These are phyloP conservation scores for Anhinga anhinga DNA, from an alignment of 2,113 vertebrate genomes.

Conservation along the genomic window DNA sequence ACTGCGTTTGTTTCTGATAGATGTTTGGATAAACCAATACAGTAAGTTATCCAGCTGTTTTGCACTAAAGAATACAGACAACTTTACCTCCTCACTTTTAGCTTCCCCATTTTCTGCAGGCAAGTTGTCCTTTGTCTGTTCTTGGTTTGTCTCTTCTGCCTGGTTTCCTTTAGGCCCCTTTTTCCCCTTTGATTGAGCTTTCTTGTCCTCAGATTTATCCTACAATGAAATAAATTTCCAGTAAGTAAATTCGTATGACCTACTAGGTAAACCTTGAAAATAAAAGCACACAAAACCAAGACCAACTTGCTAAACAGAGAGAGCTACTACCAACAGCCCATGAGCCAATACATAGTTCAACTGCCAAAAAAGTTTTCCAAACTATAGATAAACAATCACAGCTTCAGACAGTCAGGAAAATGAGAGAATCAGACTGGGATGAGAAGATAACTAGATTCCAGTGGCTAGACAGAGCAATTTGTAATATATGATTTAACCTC, in stretches of 20 bases:
- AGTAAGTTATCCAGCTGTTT: background rate
- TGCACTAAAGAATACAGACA: background rate
- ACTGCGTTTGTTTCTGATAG: background rate
- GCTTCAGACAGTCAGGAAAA: background rate
- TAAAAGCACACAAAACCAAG: background rate
- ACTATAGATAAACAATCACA: background rate
- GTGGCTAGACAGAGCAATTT: background rate
- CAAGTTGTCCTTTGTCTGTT: constrained; percentile 78
- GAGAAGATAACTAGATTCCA: background rate
- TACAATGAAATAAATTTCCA: constrained; percentile 5
- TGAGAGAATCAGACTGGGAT: background rate
- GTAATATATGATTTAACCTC: background rate
- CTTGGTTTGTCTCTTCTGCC: constrained; percentile 78
- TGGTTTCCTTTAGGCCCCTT: constrained; percentile 86
- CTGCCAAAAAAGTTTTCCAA: background rate
- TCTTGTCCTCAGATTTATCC: constrained; percentile 80
- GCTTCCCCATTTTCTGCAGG: constrained; percentile 90
- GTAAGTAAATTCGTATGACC: background rate
- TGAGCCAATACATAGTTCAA: background rate
- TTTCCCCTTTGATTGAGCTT: constrained; percentile 78
- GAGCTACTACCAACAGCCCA: background rate
- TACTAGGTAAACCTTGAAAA: background rate
- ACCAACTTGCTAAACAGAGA: background rate
- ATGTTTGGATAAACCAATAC: background rate
- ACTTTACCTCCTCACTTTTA: constrained; percentile 84